phyloP scores from a whole-genome alignment of 2,797 vertebrate genomes.

The Oreochromis grahami region DNA sequence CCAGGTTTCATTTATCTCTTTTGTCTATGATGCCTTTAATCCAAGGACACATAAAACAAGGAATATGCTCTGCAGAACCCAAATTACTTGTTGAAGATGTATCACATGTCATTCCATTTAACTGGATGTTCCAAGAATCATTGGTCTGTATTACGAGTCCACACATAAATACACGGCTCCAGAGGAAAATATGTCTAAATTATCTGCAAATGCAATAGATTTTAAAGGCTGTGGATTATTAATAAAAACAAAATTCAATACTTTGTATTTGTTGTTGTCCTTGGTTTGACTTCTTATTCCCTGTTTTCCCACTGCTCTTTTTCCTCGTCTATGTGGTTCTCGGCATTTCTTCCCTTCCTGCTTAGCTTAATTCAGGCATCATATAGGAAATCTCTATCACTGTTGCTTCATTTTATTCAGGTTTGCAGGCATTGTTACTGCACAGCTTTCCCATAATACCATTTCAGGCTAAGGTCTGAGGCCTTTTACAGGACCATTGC shows the following conservation, averaged over 20 bases:
- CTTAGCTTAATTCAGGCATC: neutral
- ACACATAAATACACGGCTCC: neutral
- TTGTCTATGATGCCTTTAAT: neutral
- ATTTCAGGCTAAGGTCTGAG: neutral
- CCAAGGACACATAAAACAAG: neutral
- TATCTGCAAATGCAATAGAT: neutral
- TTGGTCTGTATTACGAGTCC: neutral
- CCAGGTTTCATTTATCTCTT: neutral
- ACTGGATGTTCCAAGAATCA: neutral
- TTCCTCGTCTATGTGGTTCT: neutral
- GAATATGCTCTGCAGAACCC: neutral
- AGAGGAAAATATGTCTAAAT: neutral
- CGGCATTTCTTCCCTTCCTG: fast-evolving
- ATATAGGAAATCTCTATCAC: neutral
- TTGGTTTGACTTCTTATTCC: neutral
- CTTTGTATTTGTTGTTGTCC: neutral
- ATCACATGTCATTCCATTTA: neutral
- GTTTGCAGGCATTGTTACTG: neutral
- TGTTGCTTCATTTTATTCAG: neutral
- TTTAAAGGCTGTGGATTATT: neutral
- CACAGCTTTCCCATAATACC: neutral
- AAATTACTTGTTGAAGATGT: neutral
- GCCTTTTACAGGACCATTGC: neutral
- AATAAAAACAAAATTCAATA: neutral
- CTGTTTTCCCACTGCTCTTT: neutral